Evolutionary conservation across 2,888 invertebrate genomes (phyloP).

Genomic region (Cerastis rubricosa): DNA sequence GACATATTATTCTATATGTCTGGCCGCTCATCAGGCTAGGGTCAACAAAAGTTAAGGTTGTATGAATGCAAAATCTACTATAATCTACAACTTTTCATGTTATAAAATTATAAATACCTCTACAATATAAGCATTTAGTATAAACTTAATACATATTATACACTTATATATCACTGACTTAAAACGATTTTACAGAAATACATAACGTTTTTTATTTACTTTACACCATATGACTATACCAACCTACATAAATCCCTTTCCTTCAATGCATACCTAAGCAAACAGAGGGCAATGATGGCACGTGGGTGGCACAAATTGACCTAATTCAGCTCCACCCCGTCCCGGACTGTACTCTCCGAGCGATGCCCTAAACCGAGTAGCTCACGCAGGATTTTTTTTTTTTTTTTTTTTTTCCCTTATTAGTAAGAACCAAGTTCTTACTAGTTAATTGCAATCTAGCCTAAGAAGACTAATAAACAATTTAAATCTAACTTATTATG

Average conservation of each 20-base stretch:
- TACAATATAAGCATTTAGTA: background rate
- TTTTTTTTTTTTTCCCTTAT: too few species aligned
- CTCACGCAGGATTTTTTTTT: too few species aligned
- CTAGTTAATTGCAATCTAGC: too few species aligned
- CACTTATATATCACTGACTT: background rate
- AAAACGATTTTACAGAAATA: background rate
- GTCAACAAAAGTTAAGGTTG: background rate
- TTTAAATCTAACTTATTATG: too few species aligned
- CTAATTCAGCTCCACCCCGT: too few species aligned
- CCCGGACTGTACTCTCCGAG: too few species aligned
- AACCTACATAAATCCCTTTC: background rate
- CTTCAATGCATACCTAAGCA: background rate
- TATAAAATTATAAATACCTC: conserved; percentile 1
- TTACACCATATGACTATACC: background rate
- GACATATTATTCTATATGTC: too few species aligned
- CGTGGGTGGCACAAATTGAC: too few species aligned
- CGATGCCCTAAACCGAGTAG: too few species aligned
- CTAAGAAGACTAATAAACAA: too few species aligned
- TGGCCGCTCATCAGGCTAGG: too few species aligned
- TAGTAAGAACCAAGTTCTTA: too few species aligned
- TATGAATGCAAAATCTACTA: background rate
- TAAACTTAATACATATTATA: background rate
- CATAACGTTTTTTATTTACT: conserved; percentile 6
- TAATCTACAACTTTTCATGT: background rate
- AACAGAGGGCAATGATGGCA: background rate